Percentiles rank a stretch among this genome's conserved stretches.
These are phyloP conservation scores for Fragum sueziense DNA, from an alignment of 2,888 invertebrate species.

Conservation along the genomic window DNA sequence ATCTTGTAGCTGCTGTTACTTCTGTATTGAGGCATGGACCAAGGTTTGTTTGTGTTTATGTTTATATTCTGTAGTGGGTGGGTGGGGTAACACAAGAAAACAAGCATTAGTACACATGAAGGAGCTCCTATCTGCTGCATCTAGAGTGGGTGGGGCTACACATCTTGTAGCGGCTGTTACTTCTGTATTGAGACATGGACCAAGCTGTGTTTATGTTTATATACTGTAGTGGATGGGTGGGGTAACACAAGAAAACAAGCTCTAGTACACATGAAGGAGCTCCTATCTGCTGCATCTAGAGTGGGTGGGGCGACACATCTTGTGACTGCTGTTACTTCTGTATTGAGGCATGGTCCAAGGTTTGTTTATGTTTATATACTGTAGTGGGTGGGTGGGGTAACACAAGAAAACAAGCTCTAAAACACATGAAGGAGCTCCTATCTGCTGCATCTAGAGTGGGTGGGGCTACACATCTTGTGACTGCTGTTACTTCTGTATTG, in stretches of 20 bases:
- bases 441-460: constrained; percentile 79
- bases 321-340: constrained; percentile 81
- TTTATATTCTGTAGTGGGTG: too few relatives aligned
- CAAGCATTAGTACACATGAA: constrained; percentile 81
- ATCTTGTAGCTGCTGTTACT: constrained; percentile 81
- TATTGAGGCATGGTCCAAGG: constrained; percentile 80
- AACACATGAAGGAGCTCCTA: constrained; percentile 81
- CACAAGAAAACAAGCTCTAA: constrained; percentile 78
- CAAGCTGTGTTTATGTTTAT: too few relatives aligned
- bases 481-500: constrained; percentile 81
- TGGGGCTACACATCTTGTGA: constrained; percentile 80
- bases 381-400: constrained; percentile 77
- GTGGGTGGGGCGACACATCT: constrained; percentile 81
- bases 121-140: constrained; percentile 79
- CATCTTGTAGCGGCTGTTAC: constrained; percentile 81
- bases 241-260: constrained; percentile 79
- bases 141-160: constrained; percentile 79
- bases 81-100: constrained; percentile 77
- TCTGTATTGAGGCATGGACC: constrained; percentile 81
- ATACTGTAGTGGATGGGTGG: too few relatives aligned
- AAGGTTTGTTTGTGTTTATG: too few relatives aligned
- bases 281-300: constrained; percentile 78
- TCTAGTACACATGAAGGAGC: constrained; percentile 80
- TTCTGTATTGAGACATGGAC: constrained; percentile 80
- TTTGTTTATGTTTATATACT: too few relatives aligned